Evolutionary conservation across 2,888 invertebrate species (phyloP), one percentile per base, ranked within the genome.

Genomic region (Prostheceraeus crozeri): DNA sequence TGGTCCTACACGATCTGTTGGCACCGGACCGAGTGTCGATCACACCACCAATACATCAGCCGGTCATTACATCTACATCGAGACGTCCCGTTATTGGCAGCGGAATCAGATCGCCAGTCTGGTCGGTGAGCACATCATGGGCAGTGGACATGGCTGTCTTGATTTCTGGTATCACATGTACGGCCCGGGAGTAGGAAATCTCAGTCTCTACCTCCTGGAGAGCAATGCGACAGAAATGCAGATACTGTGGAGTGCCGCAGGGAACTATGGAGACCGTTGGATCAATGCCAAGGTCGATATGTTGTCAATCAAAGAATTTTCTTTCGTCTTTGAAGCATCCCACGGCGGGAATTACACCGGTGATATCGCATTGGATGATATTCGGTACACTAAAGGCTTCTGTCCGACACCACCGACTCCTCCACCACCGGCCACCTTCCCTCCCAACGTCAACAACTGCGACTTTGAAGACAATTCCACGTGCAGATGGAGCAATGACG

Each of bases 231-330:
- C n/a, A 2, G 30, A 25, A 28, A 52, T 45, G 11, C 1, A 27
- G 19, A 23, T 21, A 21, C 57, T 46, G 1, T 60, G 52, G 33
- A 54, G 25, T 40, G 25, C 53, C 35, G 63, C 63, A 33, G 70
- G 70, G 63, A 64, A 68, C 64, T 68, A 69, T 57, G 72, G 70
- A n/a, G 68, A 68, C 63, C 54, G 58, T 16, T 72, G 72, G 72
- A 59, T 66, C 19, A 68, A 53, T 10, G 61, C 40, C 21, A 35
- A 52, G 25, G 53, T 62, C 14, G 61, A 61, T 31, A 51, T 65
- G 25, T 31, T 52, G 6, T 46, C 51, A 16, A 19, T 30, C 16
- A 33, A 31, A 16, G 57, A 57, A 16, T 65, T 57, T 58, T 46
- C 33, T 14, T 36, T 67, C 21, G 45, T 65, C 14, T 46, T 65